These are phyloP conservation scores for Plutomurus gul DNA, from an alignment of 1,140 invertebrate genomes.

Conservation along the genomic window DNA sequence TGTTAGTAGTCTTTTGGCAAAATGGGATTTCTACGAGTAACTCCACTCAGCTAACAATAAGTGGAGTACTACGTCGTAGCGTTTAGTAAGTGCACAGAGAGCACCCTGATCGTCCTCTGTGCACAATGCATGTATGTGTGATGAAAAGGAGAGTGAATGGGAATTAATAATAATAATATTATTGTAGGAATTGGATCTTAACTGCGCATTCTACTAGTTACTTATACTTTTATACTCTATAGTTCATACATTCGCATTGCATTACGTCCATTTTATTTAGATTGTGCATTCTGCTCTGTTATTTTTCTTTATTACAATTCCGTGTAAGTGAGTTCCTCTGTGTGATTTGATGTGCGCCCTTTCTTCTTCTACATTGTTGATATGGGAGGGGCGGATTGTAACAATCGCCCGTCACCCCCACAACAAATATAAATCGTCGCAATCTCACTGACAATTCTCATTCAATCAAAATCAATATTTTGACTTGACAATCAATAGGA, in stretches of 20 bases:
- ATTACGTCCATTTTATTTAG: too few species aligned
- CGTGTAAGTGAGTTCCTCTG: not conserved
- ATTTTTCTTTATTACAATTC: too few species aligned
- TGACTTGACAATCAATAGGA: conserved; percentile 16
- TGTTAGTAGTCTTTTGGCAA: not conserved
- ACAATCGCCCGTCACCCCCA: too few species aligned
- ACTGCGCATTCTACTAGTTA: too few species aligned
- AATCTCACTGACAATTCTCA: conserved; percentile 10
- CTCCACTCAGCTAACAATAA: not conserved
- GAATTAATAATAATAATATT: not conserved
- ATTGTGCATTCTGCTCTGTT: too few species aligned
- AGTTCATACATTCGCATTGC: too few species aligned
- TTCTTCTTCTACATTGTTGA: not conserved
- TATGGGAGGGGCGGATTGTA: not conserved
- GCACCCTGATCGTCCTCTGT: not conserved
- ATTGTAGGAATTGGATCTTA: too few species aligned
- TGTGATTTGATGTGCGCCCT: not conserved
- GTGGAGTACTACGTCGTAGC: not conserved
- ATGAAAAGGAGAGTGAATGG: conserved; percentile 20
- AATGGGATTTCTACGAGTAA: not conserved
- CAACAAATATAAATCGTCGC: conserved; percentile 9
- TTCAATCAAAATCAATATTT: not conserved
- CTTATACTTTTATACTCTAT: too few species aligned
- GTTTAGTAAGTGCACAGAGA: not conserved
- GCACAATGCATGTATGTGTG: not conserved